Evolutionary conservation across 2,888 invertebrate genomes (phyloP).

Genomic region (Hemaris fuciformis): DNA sequence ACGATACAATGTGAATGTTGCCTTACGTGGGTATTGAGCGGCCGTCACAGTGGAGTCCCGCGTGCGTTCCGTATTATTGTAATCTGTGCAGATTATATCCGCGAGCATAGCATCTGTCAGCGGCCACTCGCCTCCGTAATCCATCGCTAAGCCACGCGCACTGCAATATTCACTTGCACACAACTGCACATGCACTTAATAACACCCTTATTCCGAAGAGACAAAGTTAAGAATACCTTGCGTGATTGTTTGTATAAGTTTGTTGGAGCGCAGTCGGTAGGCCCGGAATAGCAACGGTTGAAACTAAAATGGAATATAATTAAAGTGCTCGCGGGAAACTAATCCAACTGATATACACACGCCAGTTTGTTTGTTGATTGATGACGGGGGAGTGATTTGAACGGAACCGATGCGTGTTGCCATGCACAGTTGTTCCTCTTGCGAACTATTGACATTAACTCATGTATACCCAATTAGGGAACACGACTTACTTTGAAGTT

Average conservation of each 20-base stretch:
- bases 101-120: neutral
- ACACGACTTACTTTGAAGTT: too few relatives aligned
- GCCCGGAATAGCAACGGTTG: neutral
- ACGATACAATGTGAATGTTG: too few relatives aligned
- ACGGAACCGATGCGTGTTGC: neutral
- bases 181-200: neutral
- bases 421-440: neutral
- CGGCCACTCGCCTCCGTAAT: neutral
- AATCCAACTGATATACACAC: neutral
- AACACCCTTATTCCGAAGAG: neutral
- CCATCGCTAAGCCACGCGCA: constrained; percentile 3
- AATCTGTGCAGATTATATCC: neutral
- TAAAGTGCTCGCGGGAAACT: neutral
- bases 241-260: neutral
- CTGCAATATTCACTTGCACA: neutral
- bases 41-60: too few relatives aligned
- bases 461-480: too few relatives aligned
- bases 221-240: neutral
- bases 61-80: neutral
- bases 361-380: neutral
- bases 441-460: too few relatives aligned
- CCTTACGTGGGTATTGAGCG: too few relatives aligned
- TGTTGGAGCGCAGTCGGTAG: neutral
- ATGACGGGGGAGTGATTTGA: neutral
- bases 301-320: constrained; percentile 9